Percentiles rank a stretch among this genome's conserved stretches.
These are phyloP conservation scores for Aspidapion aeneum DNA, from an alignment of 2,888 invertebrate species.

Conservation along the genomic window DNA sequence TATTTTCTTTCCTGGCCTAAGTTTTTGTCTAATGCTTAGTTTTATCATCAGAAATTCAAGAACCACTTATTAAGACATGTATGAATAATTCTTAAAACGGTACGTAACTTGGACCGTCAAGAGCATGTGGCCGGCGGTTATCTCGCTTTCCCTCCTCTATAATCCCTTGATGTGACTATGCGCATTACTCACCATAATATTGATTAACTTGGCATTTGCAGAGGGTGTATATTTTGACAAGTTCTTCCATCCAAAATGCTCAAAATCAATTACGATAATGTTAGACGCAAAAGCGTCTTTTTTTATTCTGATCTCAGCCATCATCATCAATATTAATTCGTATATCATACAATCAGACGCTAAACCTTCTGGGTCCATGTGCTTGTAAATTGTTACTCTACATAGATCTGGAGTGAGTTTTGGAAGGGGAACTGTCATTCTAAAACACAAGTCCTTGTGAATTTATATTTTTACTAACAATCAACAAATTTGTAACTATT, in stretches of 20 bases:
- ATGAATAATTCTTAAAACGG: too few species aligned
- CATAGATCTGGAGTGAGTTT: constrained; percentile 48
- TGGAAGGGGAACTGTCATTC: constrained; percentile 43
- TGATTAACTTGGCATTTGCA: constrained; percentile 27
- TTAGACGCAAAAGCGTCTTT: constrained; percentile 29
- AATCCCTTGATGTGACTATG: too few species aligned
- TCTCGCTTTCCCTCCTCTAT: too few species aligned
- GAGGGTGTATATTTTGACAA: constrained; percentile 32
- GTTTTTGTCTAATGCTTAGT: too few species aligned
- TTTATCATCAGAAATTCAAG: too few species aligned
- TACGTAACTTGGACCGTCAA: too few species aligned
- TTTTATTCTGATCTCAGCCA: constrained; percentile 28
- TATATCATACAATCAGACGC: constrained; percentile 28
- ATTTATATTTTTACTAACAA: too few species aligned
- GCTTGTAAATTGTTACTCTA: constrained; percentile 48
- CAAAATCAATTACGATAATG: constrained; percentile 29
- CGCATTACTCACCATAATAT: constrained; percentile 31
- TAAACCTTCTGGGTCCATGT: constrained; percentile 29
- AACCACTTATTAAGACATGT: too few species aligned
- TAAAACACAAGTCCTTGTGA: constrained; percentile 11
- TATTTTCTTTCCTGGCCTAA: too few species aligned
- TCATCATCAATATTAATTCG: constrained; percentile 26
- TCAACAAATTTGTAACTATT: too few species aligned
- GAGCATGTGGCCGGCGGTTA: too few species aligned
- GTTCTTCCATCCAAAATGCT: constrained; percentile 24